phyloP scores from a whole-genome alignment of 2,113 vertebrate genomes.

The Daphoenositta chrysoptera region DNA sequence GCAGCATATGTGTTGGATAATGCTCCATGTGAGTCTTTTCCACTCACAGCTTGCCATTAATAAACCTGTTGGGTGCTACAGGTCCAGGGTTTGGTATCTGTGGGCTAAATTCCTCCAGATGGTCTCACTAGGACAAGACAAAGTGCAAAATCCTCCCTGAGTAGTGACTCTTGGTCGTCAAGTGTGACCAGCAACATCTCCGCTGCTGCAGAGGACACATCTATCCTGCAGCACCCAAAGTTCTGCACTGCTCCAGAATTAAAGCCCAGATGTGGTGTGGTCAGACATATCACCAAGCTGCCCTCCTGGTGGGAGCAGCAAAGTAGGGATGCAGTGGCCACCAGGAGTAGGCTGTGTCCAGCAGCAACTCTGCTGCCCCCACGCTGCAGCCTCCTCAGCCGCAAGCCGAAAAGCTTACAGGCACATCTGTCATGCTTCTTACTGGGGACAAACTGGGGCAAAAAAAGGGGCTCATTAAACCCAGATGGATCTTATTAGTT shows the following conservation, averaged over 20 bases:
- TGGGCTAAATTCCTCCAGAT: background rate
- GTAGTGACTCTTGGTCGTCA: rapidly evolving
- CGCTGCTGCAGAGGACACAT: background rate
- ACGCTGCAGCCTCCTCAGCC: background rate
- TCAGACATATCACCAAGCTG: background rate
- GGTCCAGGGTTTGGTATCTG: background rate
- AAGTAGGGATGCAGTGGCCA: background rate
- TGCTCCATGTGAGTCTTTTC: background rate
- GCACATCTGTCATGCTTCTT: background rate
- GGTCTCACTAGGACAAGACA: background rate
- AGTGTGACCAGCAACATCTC: background rate
- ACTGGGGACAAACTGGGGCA: background rate
- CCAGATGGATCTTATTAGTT: background rate
- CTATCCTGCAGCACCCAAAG: background rate
- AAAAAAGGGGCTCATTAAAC: background rate
- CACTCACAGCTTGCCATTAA: background rate
- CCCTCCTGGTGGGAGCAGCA: background rate
- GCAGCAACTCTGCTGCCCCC: background rate
- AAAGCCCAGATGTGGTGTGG: background rate
- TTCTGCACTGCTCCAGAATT: background rate
- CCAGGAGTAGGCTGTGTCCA: background rate
- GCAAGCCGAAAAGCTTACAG: background rate
- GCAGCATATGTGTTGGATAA: background rate
- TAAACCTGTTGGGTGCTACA: background rate
- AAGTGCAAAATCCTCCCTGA: background rate